Evolutionary conservation across 2,888 invertebrate species (phyloP).

Genomic region (Drosophila algonquin): DNA sequence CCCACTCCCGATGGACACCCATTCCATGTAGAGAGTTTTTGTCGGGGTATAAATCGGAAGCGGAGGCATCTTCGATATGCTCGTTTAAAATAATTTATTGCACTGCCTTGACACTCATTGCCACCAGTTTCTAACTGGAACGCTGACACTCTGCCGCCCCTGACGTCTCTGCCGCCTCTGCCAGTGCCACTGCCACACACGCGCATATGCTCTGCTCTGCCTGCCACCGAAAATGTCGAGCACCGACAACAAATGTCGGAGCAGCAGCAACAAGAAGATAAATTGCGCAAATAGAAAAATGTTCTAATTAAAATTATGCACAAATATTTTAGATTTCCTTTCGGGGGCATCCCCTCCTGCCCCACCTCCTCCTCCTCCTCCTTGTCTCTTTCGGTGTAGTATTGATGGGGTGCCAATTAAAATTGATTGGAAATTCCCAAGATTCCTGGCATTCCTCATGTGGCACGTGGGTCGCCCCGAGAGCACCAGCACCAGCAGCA

Average conservation of each 20-base stretch:
- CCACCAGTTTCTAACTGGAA: slow-evolving; percentile 64
- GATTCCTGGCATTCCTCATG: slow-evolving; percentile 65
- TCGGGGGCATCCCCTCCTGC: slow-evolving; percentile 40
- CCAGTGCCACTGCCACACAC: slow-evolving; percentile 2
- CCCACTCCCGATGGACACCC: background rate
- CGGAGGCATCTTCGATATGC: slow-evolving; percentile 73
- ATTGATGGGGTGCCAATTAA: slow-evolving; percentile 83
- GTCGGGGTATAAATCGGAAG: slow-evolving; percentile 2
- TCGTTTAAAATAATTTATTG: slow-evolving; percentile 83
- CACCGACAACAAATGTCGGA: background rate
- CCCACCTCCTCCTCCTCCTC: background rate
- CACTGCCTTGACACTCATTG: slow-evolving; percentile 78
- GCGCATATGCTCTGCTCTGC: background rate
- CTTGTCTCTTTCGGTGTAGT: slow-evolving; percentile 40
- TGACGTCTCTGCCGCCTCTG: slow-evolving; percentile 18
- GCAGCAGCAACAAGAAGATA: slow-evolving; percentile 59
- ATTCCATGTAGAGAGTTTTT: background rate
- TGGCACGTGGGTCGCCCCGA: slow-evolving; percentile 62
- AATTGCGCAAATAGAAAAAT: slow-evolving; percentile 78
- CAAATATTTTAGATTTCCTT: slow-evolving; percentile 76
- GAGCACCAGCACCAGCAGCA: slow-evolving; percentile 31
- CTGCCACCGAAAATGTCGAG: background rate
- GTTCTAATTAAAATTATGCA: slow-evolving; percentile 82
- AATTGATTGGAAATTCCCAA: slow-evolving; percentile 80
- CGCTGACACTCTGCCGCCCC: slow-evolving; percentile 59